Evolutionary conservation across 2,113 vertebrate genomes (phyloP).

Genomic region (Neoarius graeffei): DNA sequence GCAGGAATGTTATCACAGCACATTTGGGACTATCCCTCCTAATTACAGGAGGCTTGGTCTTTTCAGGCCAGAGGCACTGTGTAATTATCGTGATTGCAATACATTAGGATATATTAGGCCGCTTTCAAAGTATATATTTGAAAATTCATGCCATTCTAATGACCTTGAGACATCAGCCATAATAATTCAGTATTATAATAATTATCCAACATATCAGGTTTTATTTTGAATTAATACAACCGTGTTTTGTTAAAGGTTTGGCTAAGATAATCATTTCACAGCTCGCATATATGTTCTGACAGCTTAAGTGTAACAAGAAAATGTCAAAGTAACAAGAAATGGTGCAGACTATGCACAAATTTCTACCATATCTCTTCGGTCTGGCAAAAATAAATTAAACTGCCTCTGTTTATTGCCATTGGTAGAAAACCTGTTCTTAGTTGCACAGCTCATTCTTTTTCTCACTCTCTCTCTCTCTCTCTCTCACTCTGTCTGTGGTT

Average conservation of each 20-base stretch:
- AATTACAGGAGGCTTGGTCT: conserved; percentile 56
- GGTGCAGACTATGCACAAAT: neutral
- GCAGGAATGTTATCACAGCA: conserved; percentile 55
- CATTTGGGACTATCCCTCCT: conserved; percentile 58
- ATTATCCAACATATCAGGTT: conserved; percentile 18
- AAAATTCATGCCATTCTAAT: conserved; percentile 11
- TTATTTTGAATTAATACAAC: conserved; percentile 23
- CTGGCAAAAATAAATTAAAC: conserved; percentile 5
- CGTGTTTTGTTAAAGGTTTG: conserved; percentile 19
- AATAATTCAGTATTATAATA: conserved; percentile 6
- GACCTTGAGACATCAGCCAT: conserved; percentile 11
- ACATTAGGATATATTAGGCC: conserved; percentile 47
- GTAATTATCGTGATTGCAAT: conserved; percentile 59
- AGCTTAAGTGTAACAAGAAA: conserved; percentile 18
- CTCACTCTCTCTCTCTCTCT: conserved; percentile 4
- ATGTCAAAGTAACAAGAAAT: neutral
- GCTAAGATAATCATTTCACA: conserved; percentile 11
- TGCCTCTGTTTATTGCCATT: conserved; percentile 5
- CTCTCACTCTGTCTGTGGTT: conserved; percentile 34
- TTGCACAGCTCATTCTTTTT: conserved; percentile 7
- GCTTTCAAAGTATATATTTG: conserved; percentile 29
- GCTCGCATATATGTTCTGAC: conserved; percentile 20
- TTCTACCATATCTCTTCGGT: conserved; percentile 14
- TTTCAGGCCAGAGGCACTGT: conserved; percentile 50
- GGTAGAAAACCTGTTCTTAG: conserved; percentile 1